phyloP scores from a whole-genome alignment of 2,797 vertebrate genomes.

The Aeoliscus strigatus region DNA sequence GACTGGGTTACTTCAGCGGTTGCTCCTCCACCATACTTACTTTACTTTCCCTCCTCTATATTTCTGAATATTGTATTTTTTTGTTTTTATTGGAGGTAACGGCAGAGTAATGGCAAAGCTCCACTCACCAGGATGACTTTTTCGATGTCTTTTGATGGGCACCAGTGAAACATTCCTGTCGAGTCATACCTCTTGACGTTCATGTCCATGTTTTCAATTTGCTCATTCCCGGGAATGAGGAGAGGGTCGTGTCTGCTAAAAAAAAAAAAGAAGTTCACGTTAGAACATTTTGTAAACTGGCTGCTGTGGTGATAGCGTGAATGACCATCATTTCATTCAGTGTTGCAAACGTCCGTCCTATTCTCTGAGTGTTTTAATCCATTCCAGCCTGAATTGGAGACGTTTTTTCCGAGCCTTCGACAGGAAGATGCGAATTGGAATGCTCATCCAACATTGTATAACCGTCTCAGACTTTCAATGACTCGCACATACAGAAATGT shows the following conservation, averaged over 20 bases:
- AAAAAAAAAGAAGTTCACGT: conserved; percentile 18
- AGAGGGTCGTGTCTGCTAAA: conserved; percentile 90
- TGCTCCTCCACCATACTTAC: conserved; percentile 46
- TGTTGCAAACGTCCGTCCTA: conserved; percentile 2
- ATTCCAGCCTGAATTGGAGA: too few relatives aligned
- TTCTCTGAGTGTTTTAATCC: too few relatives aligned
- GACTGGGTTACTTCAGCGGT: conserved; percentile 39
- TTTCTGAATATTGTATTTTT: background rate
- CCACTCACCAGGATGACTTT: conserved; percentile 96
- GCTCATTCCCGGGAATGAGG: conserved; percentile 92
- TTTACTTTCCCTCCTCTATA: conserved; percentile 8
- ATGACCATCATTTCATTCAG: conserved; percentile 5
- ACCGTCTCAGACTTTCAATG: too few relatives aligned
- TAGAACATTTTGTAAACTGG: conserved; percentile 4
- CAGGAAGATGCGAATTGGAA: too few relatives aligned
- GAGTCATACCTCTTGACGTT: conserved; percentile 98
- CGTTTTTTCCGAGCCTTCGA: too few relatives aligned
- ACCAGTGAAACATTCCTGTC: conserved; percentile 99
- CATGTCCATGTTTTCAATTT: conserved; percentile 98
- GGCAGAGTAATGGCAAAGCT: too few relatives aligned
- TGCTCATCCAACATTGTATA: too few relatives aligned
- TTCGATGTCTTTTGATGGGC: conserved; percentile 95
- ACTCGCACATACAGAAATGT: too few relatives aligned
- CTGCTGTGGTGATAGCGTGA: background rate
- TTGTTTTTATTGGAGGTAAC: background rate